Conservation (phyloP, 2,113 vertebrate genomes). For the Nesoenas mayeri region DNA sequence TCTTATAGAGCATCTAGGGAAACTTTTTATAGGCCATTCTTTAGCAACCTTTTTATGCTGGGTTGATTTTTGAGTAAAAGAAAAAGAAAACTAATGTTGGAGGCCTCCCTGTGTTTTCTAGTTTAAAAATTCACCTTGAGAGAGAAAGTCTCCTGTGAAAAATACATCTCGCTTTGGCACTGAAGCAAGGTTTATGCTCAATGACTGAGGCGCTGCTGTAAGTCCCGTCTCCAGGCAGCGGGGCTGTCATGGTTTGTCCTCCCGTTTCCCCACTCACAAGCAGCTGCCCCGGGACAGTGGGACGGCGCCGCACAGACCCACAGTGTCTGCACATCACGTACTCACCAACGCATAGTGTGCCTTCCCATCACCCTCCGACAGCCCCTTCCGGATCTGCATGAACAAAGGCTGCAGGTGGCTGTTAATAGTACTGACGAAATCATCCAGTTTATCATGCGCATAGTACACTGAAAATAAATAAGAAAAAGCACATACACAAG, state of each 20-base stretch:
- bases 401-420: constrained; percentile 87
- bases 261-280: background rate
- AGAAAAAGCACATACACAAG: background rate
- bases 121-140: background rate
- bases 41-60: background rate
- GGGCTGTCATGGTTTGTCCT: background rate
- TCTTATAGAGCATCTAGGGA: background rate
- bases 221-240: background rate
- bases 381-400: constrained; percentile 90
- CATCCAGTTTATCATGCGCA: constrained; percentile 80
- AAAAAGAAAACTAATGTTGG: background rate
- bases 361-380: constrained; percentile 82
- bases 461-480: constrained; percentile 73
- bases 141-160: background rate
- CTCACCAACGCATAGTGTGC: constrained; percentile 88
- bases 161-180: background rate
- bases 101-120: background rate
- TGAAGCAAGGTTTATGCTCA: background rate
- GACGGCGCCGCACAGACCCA: background rate
- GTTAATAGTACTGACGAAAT: constrained; percentile 87
- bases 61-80: background rate
- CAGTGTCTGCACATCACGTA: background rate
- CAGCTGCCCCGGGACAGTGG: background rate
- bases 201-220: background rate
- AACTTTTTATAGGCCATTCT: background rate